These are phyloP conservation scores for Tenrec ecaudatus DNA, from an alignment of 2,113 vertebrate genomes.

Conservation along the genomic window DNA sequence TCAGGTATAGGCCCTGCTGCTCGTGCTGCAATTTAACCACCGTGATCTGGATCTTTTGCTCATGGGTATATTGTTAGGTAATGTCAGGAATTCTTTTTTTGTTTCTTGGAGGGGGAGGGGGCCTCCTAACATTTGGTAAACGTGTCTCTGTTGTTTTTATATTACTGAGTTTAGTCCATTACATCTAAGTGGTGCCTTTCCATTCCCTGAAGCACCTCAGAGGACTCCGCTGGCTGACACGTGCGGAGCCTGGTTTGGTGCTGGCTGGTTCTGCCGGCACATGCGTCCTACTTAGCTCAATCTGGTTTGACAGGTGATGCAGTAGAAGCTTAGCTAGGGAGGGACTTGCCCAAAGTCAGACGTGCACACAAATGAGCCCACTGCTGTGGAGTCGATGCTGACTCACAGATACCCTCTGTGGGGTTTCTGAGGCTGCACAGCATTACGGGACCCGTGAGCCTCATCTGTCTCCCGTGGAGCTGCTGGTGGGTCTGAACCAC, in stretches of 20 bases:
- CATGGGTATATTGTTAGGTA: neutral
- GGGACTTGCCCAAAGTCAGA: neutral
- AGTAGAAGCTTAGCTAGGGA: neutral
- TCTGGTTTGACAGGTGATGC: neutral
- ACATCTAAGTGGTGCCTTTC: neutral
- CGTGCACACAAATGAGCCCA: no score
- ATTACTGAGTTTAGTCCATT: neutral
- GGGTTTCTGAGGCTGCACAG: no score
- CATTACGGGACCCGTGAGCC: no score
- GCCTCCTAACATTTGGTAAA: no score
- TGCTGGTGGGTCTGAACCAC: no score
- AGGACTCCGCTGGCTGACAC: neutral
- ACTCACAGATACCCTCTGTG: no score
- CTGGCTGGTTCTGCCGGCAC: neutral
- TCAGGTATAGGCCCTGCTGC: neutral
- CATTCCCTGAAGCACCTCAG: neutral
- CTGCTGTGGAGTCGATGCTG: no score
- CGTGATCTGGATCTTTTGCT: constrained; percentile 16
- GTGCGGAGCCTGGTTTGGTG: accelerated
- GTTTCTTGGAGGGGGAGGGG: no score
- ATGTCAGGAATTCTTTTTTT: constrained; percentile 28
- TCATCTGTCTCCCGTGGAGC: no score
- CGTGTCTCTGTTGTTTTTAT: neutral
- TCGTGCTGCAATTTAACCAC: constrained; percentile 28
- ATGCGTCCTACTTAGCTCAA: neutral